Evolutionary conservation across 2,888 invertebrate genomes (phyloP), one percentile per base, ranked within the genome.

Genomic region (Sacculina carcini): DNA sequence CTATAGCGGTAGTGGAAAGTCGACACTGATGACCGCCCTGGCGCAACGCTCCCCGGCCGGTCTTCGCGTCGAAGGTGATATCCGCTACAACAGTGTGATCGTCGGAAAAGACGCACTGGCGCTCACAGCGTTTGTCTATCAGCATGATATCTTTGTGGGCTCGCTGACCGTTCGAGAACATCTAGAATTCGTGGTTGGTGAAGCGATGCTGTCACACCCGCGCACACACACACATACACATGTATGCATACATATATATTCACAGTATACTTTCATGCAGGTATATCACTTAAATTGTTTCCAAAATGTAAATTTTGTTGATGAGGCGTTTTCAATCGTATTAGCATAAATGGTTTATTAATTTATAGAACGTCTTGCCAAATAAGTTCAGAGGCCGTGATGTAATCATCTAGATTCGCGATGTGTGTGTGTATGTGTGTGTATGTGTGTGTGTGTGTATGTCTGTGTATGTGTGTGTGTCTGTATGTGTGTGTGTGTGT

Each of bases 1-100:
- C n/a, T n/a, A n/a, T n/a, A 81, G 81, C 65, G 89, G 89, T 14
- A 80, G 85, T 14, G 89, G 89, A 1, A 89, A 89, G 68, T 85
- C 82, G 54, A 85, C 87, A 0, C 66, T 89, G 48, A 80, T 89
- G 80, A 74, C 79, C 50, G 78, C 82, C 21, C 66, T 90, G 54
- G 85, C 84, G 14, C 74, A 78, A 63, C 72, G 85, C 62, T 76
- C 72, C 60, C 71, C 77, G 62, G 81, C 72, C 55, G 77, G 75
- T 5, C 72, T 78, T 4, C 67, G 76, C 16, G 73, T 78, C 3
- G 79, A 83, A 59, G 86, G 85, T 3, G 79, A 82, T 53, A 76
- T 86, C 54, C 67, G 77, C n/a, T 75, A 83, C 61, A 83, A 85
- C 62, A 83, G 84, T 0, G 64, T 73, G 31, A 70, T 73, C 1